phyloP scores from a whole-genome alignment of 2,797 vertebrate genomes.

The Myotis planiceps region DNA sequence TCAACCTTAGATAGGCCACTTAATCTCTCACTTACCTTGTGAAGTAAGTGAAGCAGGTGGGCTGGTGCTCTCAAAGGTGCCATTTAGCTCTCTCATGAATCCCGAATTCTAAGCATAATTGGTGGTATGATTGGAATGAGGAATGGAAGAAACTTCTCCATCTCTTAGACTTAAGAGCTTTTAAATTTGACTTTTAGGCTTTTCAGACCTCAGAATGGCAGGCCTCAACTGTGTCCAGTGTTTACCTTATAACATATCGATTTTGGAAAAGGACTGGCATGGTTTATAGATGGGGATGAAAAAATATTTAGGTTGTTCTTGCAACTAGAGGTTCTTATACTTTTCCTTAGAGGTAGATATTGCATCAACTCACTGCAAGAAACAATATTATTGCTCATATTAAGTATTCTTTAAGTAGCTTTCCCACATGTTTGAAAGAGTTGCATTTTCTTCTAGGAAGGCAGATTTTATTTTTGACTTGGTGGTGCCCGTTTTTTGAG shows the following conservation, averaged over 20 bases:
- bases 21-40: background rate
- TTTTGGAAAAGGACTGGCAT: conserved; percentile 53
- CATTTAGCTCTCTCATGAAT: background rate
- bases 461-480: conserved; percentile 47
- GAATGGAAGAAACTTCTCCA: background rate
- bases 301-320: conserved; percentile 59
- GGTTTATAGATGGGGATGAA: conserved; percentile 43
- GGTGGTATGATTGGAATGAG: background rate
- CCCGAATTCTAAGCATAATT: background rate
- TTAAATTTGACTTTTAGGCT: background rate
- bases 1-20: background rate
- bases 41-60: background rate
- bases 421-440: conserved; percentile 61
- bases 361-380: conserved; percentile 60
- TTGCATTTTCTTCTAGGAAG: conserved; percentile 46
- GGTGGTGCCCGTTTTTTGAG: conserved; percentile 5
- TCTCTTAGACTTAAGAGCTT: conserved; percentile 14
- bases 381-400: conserved; percentile 24
- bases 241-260: conserved; percentile 42
- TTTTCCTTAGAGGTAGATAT: conserved; percentile 53
- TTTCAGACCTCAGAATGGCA: background rate
- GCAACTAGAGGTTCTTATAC: conserved; percentile 65
- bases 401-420: conserved; percentile 49
- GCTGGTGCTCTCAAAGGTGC: background rate
- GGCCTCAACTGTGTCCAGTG: background rate